phyloP scores from a whole-genome alignment of 2,888 invertebrate species.

The Oscheius sp. region DNA sequence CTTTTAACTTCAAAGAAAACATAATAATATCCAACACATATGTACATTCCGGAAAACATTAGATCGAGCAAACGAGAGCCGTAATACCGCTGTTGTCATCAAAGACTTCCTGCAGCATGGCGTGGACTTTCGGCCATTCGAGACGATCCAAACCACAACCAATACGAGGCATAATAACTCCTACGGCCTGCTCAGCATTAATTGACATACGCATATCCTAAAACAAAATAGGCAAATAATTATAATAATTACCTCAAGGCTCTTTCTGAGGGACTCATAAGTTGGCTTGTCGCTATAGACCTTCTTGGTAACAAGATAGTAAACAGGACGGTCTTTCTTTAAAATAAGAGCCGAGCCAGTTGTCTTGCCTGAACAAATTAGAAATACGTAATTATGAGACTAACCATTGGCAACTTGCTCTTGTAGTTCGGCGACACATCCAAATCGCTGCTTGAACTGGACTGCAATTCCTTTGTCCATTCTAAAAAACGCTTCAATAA shows the following conservation, averaged over 20 bases:
- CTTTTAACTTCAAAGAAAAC: background rate
- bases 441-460: constrained; percentile 43
- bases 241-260: constrained; percentile 60
- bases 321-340: constrained; percentile 54
- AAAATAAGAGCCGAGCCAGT: constrained; percentile 21
- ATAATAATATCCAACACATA: background rate
- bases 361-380: constrained; percentile 16
- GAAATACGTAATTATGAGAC: background rate
- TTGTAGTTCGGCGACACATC: constrained; percentile 36
- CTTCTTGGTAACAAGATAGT: constrained; percentile 63
- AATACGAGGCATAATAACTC: constrained; percentile 80
- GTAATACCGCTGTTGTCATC: constrained; percentile 10
- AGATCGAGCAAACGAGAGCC: constrained; percentile 38
- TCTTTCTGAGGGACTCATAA: constrained; percentile 69
- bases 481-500: constrained; percentile 11
- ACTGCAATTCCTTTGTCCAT: constrained; percentile 48
- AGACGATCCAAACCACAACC: constrained; percentile 81
- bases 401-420: constrained; percentile 38
- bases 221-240: background rate
- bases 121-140: constrained; percentile 78
- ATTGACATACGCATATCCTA: constrained; percentile 40
- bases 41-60: background rate
- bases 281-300: constrained; percentile 77
- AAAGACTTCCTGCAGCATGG: constrained; percentile 35
- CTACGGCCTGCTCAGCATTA: constrained; percentile 74